Evolutionary conservation across 1,140 invertebrate genomes (phyloP).

Genomic region (Halictus rubicundus): DNA sequence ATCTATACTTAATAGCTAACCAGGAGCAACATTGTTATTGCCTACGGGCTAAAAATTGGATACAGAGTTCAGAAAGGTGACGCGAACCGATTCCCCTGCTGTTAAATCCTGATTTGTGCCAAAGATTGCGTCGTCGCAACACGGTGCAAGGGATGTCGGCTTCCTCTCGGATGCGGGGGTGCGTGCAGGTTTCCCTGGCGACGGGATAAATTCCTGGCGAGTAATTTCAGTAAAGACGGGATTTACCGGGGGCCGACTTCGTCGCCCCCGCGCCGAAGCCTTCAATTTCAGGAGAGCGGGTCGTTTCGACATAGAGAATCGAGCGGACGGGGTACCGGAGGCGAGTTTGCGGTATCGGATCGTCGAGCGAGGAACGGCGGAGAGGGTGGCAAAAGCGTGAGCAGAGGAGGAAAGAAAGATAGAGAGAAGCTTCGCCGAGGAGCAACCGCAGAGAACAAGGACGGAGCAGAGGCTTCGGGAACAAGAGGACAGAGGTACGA

Average conservation of each 20-base stretch:
- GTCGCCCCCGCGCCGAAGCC: conserved; percentile 45
- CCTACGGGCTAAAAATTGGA: no score
- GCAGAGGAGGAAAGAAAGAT: no score
- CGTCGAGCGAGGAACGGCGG: conserved; percentile 3
- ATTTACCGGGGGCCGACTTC: conserved; percentile 43
- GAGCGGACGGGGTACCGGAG: conserved; percentile 29
- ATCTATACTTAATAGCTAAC: no score
- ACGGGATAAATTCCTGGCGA: conserved; percentile 44
- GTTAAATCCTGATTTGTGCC: no score
- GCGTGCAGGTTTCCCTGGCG: conserved; percentile 6
- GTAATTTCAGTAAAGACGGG: conserved; percentile 47
- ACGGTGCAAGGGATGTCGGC: background rate
- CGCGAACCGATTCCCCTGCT: no score
- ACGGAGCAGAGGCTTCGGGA: no score
- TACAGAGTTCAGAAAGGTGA: no score
- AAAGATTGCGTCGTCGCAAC: no score
- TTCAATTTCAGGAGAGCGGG: conserved; percentile 43
- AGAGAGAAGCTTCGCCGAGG: no score
- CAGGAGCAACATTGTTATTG: no score
- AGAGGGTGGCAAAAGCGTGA: background rate
- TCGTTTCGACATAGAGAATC: conserved; percentile 9
- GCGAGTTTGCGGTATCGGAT: conserved; percentile 47
- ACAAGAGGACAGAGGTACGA: no score
- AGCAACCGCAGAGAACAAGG: no score
- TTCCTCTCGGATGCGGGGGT: background rate